Base-by-base conservation (phyloP, 1,140 invertebrate species). In the Forficula auricularia region DNA sequence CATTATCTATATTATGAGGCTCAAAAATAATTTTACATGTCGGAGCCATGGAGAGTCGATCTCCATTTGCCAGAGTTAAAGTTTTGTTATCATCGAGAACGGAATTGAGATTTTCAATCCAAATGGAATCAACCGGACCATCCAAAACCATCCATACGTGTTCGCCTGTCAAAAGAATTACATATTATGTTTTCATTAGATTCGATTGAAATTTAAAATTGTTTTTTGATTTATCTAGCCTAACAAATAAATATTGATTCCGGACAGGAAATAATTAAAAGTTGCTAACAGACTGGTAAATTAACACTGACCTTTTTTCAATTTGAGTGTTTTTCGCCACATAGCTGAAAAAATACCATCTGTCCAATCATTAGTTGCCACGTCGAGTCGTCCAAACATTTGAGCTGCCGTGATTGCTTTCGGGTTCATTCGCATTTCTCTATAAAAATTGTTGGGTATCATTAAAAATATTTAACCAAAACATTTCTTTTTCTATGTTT, bases 391-490 rank as follows among this genome's bases (percentile, higher is more conserved):
- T 0, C 91, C 91, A 65, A 97, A 97, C 91, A 97, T 97, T 68
- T 97, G 90, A 3, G 88, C 76, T 1, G 88, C 86, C 37, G 90
- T 95, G 50, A 97, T 96, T 20, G 91, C 88, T 67, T 96, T 95
- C 0, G 91, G 91, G 67, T 97, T 97, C 90, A 97, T 95, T 48
- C 91, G 66, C 87, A 95, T 90, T 68, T 97, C 91, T 48, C 82
- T 81, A 52, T 39, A 61, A 59, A 49, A 46, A 38, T n/a, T n/a
- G n/a, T n/a, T n/a, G n/a, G n/a, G n/a, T n/a, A 33, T 39, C 31
- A 39, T 34, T 10, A 49, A 38, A 38, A 20, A 19, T 38, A 34
- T 37, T 18, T 44, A 34, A 32, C 7, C 27, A 27, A 38, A 46
- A 22, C 13, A 27, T 42, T 15, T 31, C 2, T 36, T n/a, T n/a